Conservation (phyloP, 2,888 invertebrate genomes). For the Laothoe populi region DNA sequence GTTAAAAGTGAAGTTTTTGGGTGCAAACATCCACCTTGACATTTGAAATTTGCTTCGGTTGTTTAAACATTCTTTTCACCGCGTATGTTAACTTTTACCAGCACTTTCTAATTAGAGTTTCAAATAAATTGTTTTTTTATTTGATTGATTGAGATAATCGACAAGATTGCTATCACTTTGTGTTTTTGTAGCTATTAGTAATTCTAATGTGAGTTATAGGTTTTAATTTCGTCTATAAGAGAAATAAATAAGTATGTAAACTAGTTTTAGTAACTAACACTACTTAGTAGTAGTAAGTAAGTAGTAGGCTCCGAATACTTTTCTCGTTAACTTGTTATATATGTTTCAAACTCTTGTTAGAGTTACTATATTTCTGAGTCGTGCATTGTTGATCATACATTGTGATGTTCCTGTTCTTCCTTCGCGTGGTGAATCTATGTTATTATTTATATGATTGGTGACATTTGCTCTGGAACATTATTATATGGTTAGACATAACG, state of each 20-base stretch:
- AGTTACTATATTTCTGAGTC: neutral
- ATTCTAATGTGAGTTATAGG: neutral
- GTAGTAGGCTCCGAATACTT: neutral
- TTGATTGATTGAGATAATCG: constrained; percentile 19
- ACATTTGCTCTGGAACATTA: constrained; percentile 22
- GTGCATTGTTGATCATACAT: constrained; percentile 11
- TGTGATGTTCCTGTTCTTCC: constrained; percentile 5
- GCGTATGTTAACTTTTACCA: constrained; percentile 22
- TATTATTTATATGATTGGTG: constrained; percentile 23
- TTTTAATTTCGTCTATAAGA: neutral
- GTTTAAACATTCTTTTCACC: constrained; percentile 21
- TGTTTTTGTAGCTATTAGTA: neutral
- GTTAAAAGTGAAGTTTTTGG: constrained; percentile 12
- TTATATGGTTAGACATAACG: constrained; percentile 13
- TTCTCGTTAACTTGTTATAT: neutral
- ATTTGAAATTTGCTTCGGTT: constrained; percentile 22
- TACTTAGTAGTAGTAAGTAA: too few species aligned
- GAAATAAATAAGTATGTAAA: neutral
- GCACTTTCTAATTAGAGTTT: constrained; percentile 21
- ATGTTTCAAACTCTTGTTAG: neutral
- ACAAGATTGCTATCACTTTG: neutral
- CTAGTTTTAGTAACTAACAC: neutral
- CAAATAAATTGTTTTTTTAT: constrained; percentile 14
- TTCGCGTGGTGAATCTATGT: constrained; percentile 21
- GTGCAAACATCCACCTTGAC: constrained; percentile 23